A percentile compares a stretch with the other conserved stretches of the same genome.
Conservation (phyloP, 1,140 invertebrate genomes). For the Procambarus virginalis region DNA sequence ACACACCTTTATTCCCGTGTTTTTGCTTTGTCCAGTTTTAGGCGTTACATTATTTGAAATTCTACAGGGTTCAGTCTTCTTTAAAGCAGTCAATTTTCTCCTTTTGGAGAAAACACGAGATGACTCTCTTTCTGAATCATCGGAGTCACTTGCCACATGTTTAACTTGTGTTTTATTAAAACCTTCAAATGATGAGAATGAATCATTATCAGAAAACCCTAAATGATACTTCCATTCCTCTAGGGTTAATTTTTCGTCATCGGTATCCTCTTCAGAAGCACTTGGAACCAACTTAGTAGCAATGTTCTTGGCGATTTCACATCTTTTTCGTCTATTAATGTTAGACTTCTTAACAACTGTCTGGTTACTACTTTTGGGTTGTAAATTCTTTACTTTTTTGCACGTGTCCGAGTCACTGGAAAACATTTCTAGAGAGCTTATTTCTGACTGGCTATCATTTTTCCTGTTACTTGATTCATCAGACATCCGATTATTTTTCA, state of each 20-base stretch:
- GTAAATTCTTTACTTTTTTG: background rate
- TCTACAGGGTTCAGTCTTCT: background rate
- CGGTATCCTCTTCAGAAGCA: background rate
- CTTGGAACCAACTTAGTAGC: background rate
- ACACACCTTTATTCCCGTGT: background rate
- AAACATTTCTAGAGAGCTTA: background rate
- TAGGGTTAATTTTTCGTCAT: background rate
- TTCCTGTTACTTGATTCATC: background rate
- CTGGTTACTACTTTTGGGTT: background rate
- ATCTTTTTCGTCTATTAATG: background rate
- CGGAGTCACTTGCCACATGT: background rate
- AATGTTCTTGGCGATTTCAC: background rate
- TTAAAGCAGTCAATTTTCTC: background rate
- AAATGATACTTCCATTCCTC: background rate
- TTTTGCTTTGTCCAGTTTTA: background rate
- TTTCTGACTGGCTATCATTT: background rate
- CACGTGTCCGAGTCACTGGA: background rate
- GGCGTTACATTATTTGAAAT: background rate
- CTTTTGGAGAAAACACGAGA: background rate
- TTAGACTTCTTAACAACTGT: background rate
- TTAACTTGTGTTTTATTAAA: background rate
- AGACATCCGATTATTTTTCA: background rate
- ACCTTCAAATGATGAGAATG: background rate
- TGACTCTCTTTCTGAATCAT: background rate
- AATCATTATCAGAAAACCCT: background rate